These are phyloP conservation scores for Zosterops lateralis DNA, from an alignment of 2,113 vertebrate species.

Conservation along the genomic window DNA sequence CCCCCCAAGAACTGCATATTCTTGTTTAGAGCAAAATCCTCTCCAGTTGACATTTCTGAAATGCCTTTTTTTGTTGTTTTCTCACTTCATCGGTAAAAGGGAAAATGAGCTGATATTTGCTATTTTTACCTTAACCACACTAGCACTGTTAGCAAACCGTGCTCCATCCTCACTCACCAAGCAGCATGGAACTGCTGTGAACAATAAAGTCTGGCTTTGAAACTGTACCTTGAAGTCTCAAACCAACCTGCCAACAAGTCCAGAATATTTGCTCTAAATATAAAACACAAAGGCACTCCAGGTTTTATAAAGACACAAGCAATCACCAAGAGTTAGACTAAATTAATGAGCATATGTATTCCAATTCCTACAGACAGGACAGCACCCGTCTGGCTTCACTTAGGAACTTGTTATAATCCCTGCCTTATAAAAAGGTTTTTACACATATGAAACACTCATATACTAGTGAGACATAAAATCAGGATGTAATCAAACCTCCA, in stretches of 20 bases:
- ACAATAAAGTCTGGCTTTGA: neutral
- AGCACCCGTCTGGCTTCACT: neutral
- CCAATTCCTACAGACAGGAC: neutral
- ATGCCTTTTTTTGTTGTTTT: neutral
- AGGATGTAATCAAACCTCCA: conserved; percentile 26
- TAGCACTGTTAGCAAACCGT: neutral
- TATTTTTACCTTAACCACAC: neutral
- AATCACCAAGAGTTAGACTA: neutral
- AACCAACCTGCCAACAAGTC: neutral
- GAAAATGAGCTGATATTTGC: neutral
- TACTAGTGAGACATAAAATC: conserved; percentile 7
- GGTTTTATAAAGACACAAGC: neutral
- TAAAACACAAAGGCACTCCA: neutral
- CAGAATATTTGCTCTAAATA: neutral
- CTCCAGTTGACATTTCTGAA: neutral
- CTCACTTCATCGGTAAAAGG: neutral
- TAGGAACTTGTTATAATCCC: neutral
- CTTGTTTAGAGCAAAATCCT: neutral
- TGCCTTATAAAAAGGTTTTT: conserved; percentile 20
- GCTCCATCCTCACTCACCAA: neutral
- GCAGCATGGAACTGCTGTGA: neutral
- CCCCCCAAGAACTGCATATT: accelerated
- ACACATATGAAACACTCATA: neutral
- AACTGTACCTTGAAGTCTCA: neutral
- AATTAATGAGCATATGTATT: neutral